Percentiles rank a stretch among this genome's conserved stretches.
phyloP scores from a whole-genome alignment of 2,113 vertebrate species.

The Chloroceryle aenea region DNA sequence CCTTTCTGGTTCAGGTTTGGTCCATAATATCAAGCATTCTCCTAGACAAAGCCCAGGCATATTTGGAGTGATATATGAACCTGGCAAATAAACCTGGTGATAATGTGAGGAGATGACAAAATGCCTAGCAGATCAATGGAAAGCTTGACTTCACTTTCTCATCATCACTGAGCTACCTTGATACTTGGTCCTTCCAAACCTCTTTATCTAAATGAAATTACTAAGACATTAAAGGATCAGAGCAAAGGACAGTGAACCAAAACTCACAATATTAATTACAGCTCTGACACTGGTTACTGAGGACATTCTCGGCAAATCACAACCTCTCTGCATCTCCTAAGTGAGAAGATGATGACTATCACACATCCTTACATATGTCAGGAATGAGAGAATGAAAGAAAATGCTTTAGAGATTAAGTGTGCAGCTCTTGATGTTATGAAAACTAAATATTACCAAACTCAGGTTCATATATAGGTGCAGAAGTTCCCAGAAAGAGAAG shows the following conservation, averaged over 20 bases:
- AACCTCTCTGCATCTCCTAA: neutral
- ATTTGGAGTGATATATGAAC: neutral
- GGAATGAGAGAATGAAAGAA: slow-evolving; percentile 12
- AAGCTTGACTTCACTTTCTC: neutral
- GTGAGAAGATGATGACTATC: rapidly evolving
- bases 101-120: neutral
- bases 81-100: neutral
- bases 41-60: neutral
- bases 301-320: neutral
- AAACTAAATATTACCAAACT: slow-evolving; percentile 1
- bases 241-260: neutral
- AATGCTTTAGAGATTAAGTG: neutral
- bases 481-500: neutral
- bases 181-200: neutral
- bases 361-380: neutral
- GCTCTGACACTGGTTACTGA: neutral
- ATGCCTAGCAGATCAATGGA: neutral
- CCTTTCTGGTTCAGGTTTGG: neutral
- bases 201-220: neutral
- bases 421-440: neutral
- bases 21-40: neutral
- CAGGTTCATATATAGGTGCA: neutral
- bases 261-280: neutral
- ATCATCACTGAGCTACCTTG: neutral
- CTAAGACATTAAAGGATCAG: neutral